Evolutionary conservation across 1,140 invertebrate genomes (phyloP), one percentile per base, ranked within the genome.

Genomic region (Trachymyrmex cornetzi): DNA sequence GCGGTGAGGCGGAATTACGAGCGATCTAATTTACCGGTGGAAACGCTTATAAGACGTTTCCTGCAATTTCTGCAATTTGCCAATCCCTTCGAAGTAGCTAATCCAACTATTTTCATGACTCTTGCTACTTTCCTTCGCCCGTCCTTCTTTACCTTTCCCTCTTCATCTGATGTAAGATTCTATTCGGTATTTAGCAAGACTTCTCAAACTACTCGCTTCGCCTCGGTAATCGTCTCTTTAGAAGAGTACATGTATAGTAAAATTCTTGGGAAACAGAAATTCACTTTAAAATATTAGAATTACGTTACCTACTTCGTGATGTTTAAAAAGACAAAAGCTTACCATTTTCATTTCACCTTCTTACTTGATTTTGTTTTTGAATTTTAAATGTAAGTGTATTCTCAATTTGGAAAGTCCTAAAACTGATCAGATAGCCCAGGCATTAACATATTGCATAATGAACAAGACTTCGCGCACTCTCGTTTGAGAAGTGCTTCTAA

Each of bases 1-100:
- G 69, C 12, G 19, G 61, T 34, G 44, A 84, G 9, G 27, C 50
- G 19, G 57, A 86, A 80, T 84, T 87, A 86, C 75, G 66, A 53
- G 67, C 80, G 86, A 89, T 85, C 88, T 77, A 87, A 89, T 89
- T 92, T 87, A 57, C 74, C 55, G 72, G 67, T 86, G 86, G 88
- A 91, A 92, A 91, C 86, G 87, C 88, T 90, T 85, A 90, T 86
- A 90, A 92, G 66, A 77, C 71, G 86, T 81, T 91, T 66, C 74
- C 89, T 61, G 87, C 87, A 85, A 85, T 91, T 71, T 63, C 87
- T 59, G 87, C 87, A 85, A 87, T 88, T 87, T 75, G 87, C 90
- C 88, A 82, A 89, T 71, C 64, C 27, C 75, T 66, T 89, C 71
- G 80, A 66, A 81, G 86, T 69, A 75, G 81, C 77, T 82, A 87